A percentile compares a stretch with the other conserved stretches of the same genome.
Conservation (phyloP, 2,113 vertebrate species). For the Gyps fulvus region DNA sequence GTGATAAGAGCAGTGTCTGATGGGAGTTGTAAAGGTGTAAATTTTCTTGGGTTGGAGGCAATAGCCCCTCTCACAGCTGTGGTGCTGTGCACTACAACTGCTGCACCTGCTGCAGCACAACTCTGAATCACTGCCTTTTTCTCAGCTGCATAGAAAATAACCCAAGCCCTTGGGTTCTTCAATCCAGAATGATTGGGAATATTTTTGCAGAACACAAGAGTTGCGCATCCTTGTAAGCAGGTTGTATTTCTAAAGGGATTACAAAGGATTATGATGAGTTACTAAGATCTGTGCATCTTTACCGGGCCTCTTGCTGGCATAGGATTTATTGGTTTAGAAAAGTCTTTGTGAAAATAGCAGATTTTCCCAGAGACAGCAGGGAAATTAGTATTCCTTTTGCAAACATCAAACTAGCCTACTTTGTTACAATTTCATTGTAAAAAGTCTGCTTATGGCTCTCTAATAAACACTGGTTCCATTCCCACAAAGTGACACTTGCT, state of each 20-base stretch:
- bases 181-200: neutral
- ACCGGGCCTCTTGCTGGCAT: neutral
- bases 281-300: neutral
- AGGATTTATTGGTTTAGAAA: neutral
- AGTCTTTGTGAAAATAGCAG: neutral
- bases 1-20: neutral
- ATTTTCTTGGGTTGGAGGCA: neutral
- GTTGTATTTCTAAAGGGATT: neutral
- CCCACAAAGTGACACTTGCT: neutral
- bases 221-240: neutral
- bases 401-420: neutral
- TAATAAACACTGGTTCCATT: neutral
- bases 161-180: neutral
- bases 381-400: neutral
- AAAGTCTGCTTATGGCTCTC: neutral
- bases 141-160: neutral
- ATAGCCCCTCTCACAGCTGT: neutral
- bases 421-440: neutral
- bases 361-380: neutral
- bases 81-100: neutral
- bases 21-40: neutral
- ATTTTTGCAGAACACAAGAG: neutral
- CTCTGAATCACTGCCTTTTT: neutral
- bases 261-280: neutral
- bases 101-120: neutral